Conservation (phyloP, 2,888 invertebrate genomes). For the Dysmachus trigonus region DNA sequence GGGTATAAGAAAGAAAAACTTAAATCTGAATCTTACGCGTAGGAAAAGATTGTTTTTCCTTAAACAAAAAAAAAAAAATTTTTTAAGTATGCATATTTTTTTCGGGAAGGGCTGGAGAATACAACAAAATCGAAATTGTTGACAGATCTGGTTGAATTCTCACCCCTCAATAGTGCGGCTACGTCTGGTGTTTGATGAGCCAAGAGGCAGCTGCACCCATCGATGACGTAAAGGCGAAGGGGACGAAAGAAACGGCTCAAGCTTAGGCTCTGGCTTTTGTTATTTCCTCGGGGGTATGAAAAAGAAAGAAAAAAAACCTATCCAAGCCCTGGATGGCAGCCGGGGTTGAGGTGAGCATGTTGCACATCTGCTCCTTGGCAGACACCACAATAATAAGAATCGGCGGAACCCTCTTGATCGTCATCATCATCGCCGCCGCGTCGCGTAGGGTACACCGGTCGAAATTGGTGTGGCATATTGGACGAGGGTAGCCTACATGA, state of each 20-base stretch:
- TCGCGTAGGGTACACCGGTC: not conserved
- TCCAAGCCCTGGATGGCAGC: not conserved
- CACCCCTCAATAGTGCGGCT: constrained; percentile 20
- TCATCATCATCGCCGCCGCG: not conserved
- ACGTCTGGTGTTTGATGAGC: constrained; percentile 22
- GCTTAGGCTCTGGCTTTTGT: constrained; percentile 19
- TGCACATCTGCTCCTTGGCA: constrained; percentile 45
- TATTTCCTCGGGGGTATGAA: constrained; percentile 8
- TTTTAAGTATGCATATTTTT: too few species aligned
- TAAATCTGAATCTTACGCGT: too few species aligned
- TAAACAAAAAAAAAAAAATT: too few species aligned
- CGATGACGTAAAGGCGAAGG: constrained; percentile 38
- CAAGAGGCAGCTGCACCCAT: constrained; percentile 44
- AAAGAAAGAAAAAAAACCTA: constrained; percentile 37
- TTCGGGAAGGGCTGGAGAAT: not conserved
- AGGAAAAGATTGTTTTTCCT: too few species aligned
- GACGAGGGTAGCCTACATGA: not conserved
- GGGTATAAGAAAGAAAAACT: not conserved
- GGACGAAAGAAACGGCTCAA: constrained; percentile 23
- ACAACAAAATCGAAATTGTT: not conserved
- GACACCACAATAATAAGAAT: constrained; percentile 44
- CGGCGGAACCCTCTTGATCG: constrained; percentile 28
- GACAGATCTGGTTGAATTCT: constrained; percentile 40
- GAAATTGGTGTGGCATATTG: not conserved
- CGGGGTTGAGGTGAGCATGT: constrained; percentile 7